A percentile compares a stretch with the other conserved stretches of the same genome.
Evolutionary conservation across 2,888 invertebrate genomes (phyloP).

Genomic region (Melanostoma mellinum): DNA sequence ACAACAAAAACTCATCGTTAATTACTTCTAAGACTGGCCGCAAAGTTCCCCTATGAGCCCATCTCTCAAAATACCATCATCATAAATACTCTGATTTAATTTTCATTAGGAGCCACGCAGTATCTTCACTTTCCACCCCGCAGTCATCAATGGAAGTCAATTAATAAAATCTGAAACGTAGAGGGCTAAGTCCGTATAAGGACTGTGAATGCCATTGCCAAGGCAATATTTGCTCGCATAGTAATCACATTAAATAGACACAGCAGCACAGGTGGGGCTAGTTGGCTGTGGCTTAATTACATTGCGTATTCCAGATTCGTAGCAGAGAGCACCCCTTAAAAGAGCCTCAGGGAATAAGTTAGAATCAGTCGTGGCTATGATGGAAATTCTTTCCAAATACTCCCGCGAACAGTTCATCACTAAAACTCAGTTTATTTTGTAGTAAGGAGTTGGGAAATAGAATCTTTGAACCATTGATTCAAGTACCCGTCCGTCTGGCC

Average conservation of each 20-base stretch:
- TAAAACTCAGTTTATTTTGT: conserved; percentile 26
- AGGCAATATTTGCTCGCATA: conserved; percentile 66
- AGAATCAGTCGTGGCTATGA: conserved; percentile 17
- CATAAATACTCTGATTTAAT: conserved; percentile 70
- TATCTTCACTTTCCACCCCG: background rate
- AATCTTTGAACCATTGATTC: conserved; percentile 50
- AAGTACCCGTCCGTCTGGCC: conserved; percentile 30
- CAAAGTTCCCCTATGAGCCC: conserved; percentile 37
- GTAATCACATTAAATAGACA: conserved; percentile 68
- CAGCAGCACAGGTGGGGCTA: conserved; percentile 31
- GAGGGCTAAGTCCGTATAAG: background rate
- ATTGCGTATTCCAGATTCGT: conserved; percentile 70
- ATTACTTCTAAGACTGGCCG: conserved; percentile 50
- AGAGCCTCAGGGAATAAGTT: conserved; percentile 15
- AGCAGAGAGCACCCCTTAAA: conserved; percentile 1
- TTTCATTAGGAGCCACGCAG: conserved; percentile 57
- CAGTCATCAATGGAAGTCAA: conserved; percentile 42
- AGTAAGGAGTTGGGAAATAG: background rate
- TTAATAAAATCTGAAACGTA: conserved; percentile 39
- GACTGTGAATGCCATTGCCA: conserved; percentile 38
- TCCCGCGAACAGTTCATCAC: conserved; percentile 40
- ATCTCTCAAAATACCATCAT: conserved; percentile 67
- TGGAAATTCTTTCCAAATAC: conserved; percentile 37
- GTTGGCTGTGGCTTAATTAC: conserved; percentile 58
- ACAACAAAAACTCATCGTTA: conserved; percentile 40